Base-by-base conservation (phyloP, 2,888 invertebrate genomes). In the Amphimallon solstitiale region DNA sequence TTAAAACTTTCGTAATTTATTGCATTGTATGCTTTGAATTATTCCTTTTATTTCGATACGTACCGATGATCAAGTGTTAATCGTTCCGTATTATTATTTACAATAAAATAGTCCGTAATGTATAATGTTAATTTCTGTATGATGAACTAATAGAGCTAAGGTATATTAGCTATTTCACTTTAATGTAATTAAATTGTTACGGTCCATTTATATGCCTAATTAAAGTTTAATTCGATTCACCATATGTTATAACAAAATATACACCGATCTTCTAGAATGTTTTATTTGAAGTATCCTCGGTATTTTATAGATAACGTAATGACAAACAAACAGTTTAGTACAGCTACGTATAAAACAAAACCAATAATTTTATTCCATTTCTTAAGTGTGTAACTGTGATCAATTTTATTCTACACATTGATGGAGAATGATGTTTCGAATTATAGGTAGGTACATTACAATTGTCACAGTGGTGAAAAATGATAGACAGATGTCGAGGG, bases 1-100 rank as follows among this genome's bases (percentile, higher is more conserved):
- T 54, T 48, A 61, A 63, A 63, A 46, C 43, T 63, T 43, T 23
- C 46, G 52, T 66, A 63, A 66, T 66, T 66, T 63, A 66, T 66
- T 66, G 37, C 62, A 66, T 66, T 66, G 46, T 56, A 48, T 37
- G 56, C 46, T 45, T 45, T 63, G 52, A 66, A 34, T 66, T 66
- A 66, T 48, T 49, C 38, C 35, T 51, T 59, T 60, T 65, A 51
- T 49, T 60, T 37, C 48, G 17, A 38, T 64, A 19, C n/a, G n/a
- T n/a, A n/a, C 34, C n/a, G 38, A 40, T 51, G 65, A 65, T 60
- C 21, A 38, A 64, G 64, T 64, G 56, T 40, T 51, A 65, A 65
- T 65, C 17, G 43, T 40, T 34, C 43, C 60, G 48, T 48, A 38
- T 65, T 65, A 60, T 65, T 65, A 65, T 65, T 65, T 54, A 40